A percentile compares a stretch with the other conserved stretches of the same genome.
phyloP scores from a whole-genome alignment of 2,113 vertebrate species.

The Excalfactoria chinensis region DNA sequence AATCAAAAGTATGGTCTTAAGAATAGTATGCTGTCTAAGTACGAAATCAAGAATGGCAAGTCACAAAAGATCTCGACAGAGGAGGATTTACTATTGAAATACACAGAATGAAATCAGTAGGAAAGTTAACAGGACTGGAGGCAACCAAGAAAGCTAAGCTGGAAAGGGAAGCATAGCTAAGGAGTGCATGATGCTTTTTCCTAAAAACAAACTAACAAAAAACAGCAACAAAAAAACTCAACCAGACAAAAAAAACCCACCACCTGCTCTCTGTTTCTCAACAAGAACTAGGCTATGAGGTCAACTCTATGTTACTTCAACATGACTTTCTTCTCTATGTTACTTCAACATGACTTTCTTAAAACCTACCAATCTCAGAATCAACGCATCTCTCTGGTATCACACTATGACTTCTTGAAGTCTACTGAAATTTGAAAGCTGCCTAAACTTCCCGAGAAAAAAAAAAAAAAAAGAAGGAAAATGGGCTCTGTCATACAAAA shows the following conservation, averaged over 20 bases:
- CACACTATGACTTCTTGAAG: background rate
- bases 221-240: no score
- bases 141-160: background rate
- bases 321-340: no score
- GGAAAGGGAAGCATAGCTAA: background rate
- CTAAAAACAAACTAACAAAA: background rate
- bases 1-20: no score
- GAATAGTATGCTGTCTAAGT: no score
- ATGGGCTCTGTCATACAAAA: background rate
- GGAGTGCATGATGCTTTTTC: background rate
- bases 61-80: background rate
- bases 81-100: background rate
- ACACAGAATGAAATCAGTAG: background rate
- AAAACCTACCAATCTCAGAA: background rate
- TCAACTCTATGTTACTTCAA: background rate
- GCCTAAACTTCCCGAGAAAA: background rate
- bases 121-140: background rate
- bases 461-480: background rate
- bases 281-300: background rate
- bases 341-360: background rate
- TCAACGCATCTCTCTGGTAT: background rate
- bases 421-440: background rate
- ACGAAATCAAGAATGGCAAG: background rate
- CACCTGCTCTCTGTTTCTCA: background rate
- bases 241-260: no score